phyloP scores from a whole-genome alignment of 1,140 invertebrate genomes.

The Aleiodes sp. region DNA sequence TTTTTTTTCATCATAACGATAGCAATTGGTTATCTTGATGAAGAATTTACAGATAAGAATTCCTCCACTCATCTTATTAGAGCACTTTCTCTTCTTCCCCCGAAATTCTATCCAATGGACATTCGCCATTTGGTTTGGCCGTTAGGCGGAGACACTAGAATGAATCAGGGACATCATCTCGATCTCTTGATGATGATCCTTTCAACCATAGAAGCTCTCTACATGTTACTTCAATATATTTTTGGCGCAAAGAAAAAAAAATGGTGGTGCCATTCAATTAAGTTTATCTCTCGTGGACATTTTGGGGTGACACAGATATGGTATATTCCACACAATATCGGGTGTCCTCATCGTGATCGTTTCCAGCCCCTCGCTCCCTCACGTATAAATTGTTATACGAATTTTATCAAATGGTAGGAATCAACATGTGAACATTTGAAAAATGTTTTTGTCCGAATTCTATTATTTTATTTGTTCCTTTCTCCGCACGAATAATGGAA shows the following conservation, averaged over 20 bases:
- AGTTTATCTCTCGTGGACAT: conserved; percentile 43
- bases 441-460: too few species aligned
- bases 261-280: conserved; percentile 42
- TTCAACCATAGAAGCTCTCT: background rate
- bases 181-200: background rate
- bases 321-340: conserved; percentile 31
- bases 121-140: background rate
- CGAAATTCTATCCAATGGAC: background rate
- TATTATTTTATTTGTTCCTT: too few species aligned
- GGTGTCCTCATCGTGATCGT: conserved; percentile 29
- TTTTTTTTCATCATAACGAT: background rate
- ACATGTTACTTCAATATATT: conserved; percentile 9
- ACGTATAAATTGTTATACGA: conserved; percentile 34
- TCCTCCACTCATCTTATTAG: conserved; percentile 2
- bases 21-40: conserved; percentile 4
- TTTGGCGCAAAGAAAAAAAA: background rate
- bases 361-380: conserved; percentile 19
- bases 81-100: background rate
- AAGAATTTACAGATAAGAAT: background rate
- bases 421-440: background rate
- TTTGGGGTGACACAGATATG: conserved; percentile 38
- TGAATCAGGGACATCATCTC: background rate
- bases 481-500: background rate
- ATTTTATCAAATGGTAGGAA: conserved; percentile 28
- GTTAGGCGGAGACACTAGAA: background rate